These are phyloP conservation scores for Nasonia vitripennis DNA, from an alignment of 1,140 invertebrate species.

Conservation along the genomic window DNA sequence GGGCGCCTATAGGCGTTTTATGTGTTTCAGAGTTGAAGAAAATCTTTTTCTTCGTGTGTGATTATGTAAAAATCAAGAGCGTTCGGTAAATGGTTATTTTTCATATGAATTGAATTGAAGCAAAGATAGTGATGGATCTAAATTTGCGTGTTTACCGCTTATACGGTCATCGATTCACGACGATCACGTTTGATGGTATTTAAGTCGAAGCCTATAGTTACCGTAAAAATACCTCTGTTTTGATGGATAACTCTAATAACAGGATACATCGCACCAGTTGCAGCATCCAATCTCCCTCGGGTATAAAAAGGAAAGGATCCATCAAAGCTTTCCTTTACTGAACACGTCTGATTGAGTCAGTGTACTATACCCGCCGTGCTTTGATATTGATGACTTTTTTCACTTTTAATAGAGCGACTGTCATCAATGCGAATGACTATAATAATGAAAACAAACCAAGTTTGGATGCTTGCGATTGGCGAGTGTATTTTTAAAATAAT, in stretches of 20 bases:
- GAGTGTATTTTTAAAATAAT: not conserved
- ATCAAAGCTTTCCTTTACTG: conserved; percentile 10
- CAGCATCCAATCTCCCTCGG: not conserved
- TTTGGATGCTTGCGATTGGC: not conserved
- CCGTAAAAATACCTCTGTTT: not conserved
- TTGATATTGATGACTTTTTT: not conserved
- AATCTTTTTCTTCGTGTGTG: not conserved
- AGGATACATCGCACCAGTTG: not conserved
- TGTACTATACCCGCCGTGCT: not conserved
- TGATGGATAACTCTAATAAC: conserved; percentile 14
- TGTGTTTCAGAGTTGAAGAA: not conserved
- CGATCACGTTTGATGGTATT: not conserved
- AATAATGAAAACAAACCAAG: not conserved
- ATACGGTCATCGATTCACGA: not conserved
- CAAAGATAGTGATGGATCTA: not conserved
- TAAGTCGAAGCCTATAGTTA: not conserved
- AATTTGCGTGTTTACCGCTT: not conserved
- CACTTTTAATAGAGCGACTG: not conserved
- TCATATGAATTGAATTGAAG: too few species aligned
- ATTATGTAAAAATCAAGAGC: too few species aligned
- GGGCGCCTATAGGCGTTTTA: not conserved
- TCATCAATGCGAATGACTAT: not conserved
- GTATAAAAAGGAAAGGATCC: conserved; percentile 25
- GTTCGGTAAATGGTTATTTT: too few species aligned
- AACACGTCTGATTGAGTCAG: not conserved